Evolutionary conservation across 2,797 vertebrate species (phyloP), one percentile per base, ranked within the genome.

Genomic region (Fringilla coelebs): DNA sequence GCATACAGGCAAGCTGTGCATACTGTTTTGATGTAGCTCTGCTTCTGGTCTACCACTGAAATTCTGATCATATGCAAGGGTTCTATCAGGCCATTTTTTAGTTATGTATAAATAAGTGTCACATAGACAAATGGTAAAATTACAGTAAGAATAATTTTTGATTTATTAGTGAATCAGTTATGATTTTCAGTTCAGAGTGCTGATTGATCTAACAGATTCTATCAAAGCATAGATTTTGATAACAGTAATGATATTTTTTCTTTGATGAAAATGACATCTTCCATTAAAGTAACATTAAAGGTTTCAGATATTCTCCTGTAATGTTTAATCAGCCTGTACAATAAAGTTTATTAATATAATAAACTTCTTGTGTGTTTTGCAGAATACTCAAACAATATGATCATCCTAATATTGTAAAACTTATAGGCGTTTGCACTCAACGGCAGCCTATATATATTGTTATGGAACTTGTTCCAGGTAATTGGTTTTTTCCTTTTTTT

Each of bases 351-450:
- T 79, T 93, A 36, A 83, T 79, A 8, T 45, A 62, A 74, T 89
- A 31, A 84, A 77, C 6, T 86, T 88, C 11, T 9, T 85, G 4
- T 83, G 22, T 97, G 48, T 96, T 91, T 97, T 97, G 60, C 97
- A 99, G 99, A 98, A 99, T 99, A 97, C 98, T 99, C 80, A 99
- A 99, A 95, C 99, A 99, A 74, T 99, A 99, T 34, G 99, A 99
- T 97, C 99, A 99, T 95, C 98, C 99, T 20, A 99, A 99, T 97
- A 99, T 99, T 80, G 99, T 99, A 92, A 99, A 99, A 95, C 98
- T 99, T 94, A 99, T 99, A 94, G 99, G 99, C 41, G 99, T 99
- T 79, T 99, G 99, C 94, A 99, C 99, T 31, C 99, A 99, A 96
- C 97, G 99, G 71, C 99, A 99, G 72, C 99, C 99, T 22, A 99